Base-by-base conservation (phyloP, 2,113 vertebrate genomes). In the Pyxicephalus adspersus region DNA sequence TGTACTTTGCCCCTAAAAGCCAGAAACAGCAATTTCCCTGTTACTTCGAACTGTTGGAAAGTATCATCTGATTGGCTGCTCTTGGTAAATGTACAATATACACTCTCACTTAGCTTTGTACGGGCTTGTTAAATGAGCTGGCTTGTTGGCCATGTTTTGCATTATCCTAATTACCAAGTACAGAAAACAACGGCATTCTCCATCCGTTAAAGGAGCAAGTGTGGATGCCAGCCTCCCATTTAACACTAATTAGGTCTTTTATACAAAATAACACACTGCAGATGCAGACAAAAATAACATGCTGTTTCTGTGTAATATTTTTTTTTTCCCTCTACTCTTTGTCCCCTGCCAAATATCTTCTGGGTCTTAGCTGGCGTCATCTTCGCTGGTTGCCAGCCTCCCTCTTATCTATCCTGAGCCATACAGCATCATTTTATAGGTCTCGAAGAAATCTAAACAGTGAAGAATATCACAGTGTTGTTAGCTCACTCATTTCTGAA, bases 211-310 rank as follows among this genome's bases (percentile, higher is more conserved):
- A 5, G 2, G 23, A 13, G 68, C 25, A n/a, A 28, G 68, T 17
- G 18, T 72, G 26, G 23, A 50, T 28, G 60, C 34, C 74, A 76
- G 20, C 34, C 25, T 52, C 38, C 23, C 60, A 20, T 18, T 64
- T 23, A 45, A 51, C 38, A 4, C 17, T 29, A 64, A 64, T 52
- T 76, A 50, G 38, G 20, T 51, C 23, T 28, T 52, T n/a, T 64
- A 76, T 51, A 16, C 38, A 76, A 45, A 76, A 76, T 23, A 61
- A 76, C 68, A 78, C 63, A n/a, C n/a, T 57, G 50, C 34, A 28
- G 26, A 79, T 45, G 29, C 31, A 79, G 29, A 38, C 29, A 77
- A 55, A 38, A 57, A 23, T 58, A 31, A 79, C 64, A 60, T 26
- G 6, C 28, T 31, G 15, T 52, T 54, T 68, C 64, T 68, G 45